Base-by-base conservation (phyloP, 2,797 vertebrate genomes). In the Hoplostethus atlanticus region DNA sequence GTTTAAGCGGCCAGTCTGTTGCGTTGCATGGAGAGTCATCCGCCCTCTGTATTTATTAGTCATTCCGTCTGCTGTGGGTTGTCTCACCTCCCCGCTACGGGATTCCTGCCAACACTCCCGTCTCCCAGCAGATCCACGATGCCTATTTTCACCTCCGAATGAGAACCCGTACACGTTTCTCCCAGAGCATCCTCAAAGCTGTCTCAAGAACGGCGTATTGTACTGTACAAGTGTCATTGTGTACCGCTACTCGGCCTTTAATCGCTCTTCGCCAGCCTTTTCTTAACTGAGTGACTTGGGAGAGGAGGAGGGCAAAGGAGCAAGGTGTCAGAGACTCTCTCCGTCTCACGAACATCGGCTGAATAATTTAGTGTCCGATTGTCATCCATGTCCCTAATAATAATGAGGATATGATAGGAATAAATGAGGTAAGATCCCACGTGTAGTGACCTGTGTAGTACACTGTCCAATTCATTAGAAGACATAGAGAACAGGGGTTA, bases 321-420 rank as follows among this genome's bases (percentile, higher is more conserved):
- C 66, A 71, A 31, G 47, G 85, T 73, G 57, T 44, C 30, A 62
- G 47, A 40, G 60, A 71, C 65, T 68, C 52, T 68, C 84, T 91
- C 75, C 30, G 64, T 59, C 65, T 87, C 88, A 73, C 59, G 81
- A 78, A 84, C 80, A 88, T 85, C 53, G 68, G 73, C 68, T 95
- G 82, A 93, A 94, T 95, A 91, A 95, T 95, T 91, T 74, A 93
- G 80, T 56, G 28, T 81, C 53, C 80, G 64, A 21, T 83, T 83
- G 68, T 82, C 81, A 83, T 81, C 85, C 84, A 67, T 79, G 92
- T 90, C 93, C 83, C 87, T 91, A 88, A 94, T 28, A 28, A 28
- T 28, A 28, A 28, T 28, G 28, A 28, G 28, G 28, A 28, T 28
- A 28, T 3, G 28, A 3, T 28, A 28, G 28, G 28, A 28, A 28